Percentiles rank a stretch among this genome's conserved stretches.
Conservation (phyloP, 2,888 invertebrate genomes). For the Belgica antarctica region DNA sequence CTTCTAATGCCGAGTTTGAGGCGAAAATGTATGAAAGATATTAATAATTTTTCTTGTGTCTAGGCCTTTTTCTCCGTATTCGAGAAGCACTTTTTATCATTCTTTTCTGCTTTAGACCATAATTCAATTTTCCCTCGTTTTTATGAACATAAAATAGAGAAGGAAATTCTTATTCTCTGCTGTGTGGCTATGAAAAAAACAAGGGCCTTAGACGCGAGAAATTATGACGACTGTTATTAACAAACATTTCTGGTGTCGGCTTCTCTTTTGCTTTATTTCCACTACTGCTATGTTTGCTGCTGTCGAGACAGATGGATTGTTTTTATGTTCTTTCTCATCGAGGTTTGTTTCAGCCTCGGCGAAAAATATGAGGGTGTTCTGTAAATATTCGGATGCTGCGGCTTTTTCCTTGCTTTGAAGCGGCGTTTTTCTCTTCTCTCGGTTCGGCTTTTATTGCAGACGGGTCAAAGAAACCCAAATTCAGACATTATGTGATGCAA, state of each 20-base stretch:
- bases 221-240: conserved; percentile 25
- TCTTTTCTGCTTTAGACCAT: conserved; percentile 2
- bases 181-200: conserved; percentile 22
- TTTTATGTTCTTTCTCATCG: background rate
- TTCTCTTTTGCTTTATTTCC: no score
- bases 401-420: background rate
- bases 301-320: background rate
- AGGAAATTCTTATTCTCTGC: background rate
- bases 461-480: no score
- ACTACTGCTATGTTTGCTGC: no score
- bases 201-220: conserved; percentile 36
- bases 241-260: conserved; percentile 7
- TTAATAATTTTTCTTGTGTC: background rate
- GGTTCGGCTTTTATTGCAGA: no score
- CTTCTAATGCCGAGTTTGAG: background rate
- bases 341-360: background rate
- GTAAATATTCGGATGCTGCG: background rate
- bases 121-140: conserved; percentile 29
- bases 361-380: background rate
- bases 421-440: no score
- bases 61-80: background rate
- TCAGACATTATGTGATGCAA: no score
- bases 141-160: conserved; percentile 18
- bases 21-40: conserved; percentile 13
- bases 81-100: background rate